Conservation (phyloP, 2,113 vertebrate species). For the Columbina picui region DNA sequence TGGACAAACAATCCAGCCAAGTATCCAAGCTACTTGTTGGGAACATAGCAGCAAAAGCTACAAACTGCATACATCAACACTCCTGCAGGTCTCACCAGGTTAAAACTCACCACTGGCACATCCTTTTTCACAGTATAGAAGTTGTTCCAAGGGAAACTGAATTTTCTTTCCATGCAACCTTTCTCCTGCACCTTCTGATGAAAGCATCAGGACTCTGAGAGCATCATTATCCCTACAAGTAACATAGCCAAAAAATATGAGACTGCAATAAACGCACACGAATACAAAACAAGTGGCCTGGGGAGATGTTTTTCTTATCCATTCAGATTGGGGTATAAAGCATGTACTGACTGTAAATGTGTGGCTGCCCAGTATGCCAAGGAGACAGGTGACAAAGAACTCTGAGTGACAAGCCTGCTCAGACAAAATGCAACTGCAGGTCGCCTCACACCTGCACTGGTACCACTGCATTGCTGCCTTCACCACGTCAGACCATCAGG, state of each 20-base stretch:
- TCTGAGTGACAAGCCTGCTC: neutral
- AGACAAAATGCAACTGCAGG: rapidly evolving
- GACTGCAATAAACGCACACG: rapidly evolving
- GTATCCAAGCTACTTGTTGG: neutral
- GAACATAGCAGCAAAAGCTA: neutral
- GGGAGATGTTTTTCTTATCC: neutral
- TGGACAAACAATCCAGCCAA: neutral
- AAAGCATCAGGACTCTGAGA: neutral
- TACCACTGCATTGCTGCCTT: neutral
- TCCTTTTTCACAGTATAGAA: neutral
- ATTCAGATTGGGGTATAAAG: neutral
- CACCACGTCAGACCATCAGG: neutral
- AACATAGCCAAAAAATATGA: neutral
- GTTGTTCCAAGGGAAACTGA: neutral
- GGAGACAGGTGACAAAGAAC: neutral
- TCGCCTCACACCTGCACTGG: neutral
- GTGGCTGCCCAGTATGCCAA: rapidly evolving
- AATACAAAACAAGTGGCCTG: neutral
- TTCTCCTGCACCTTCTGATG: neutral
- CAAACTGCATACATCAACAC: neutral
- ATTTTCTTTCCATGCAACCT: neutral
- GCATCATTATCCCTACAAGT: neutral
- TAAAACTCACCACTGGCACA: constrained; percentile 11
- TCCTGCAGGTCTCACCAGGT: neutral
- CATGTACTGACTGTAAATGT: neutral